Evolutionary conservation across 2,797 vertebrate species (phyloP).

Genomic region (Diplodus sargus): DNA sequence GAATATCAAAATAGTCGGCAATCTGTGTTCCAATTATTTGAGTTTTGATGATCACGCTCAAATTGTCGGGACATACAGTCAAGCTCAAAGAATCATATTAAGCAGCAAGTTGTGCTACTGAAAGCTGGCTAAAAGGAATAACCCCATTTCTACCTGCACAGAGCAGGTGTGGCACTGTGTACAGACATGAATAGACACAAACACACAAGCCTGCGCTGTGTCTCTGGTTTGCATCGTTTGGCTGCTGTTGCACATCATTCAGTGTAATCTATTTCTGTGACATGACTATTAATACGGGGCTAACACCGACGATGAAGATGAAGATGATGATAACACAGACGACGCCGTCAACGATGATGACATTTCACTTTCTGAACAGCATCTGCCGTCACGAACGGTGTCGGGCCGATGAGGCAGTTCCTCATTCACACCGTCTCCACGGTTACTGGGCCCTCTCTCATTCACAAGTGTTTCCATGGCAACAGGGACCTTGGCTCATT

Average conservation of each 20-base stretch:
- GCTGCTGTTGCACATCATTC: not conserved
- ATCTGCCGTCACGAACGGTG: slow-evolving; percentile 77
- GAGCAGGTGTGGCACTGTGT: not conserved
- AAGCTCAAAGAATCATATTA: slow-evolving; percentile 20
- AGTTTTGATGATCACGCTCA: not conserved
- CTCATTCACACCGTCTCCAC: slow-evolving; percentile 91
- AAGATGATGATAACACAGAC: not conserved
- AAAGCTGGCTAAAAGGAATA: not conserved
- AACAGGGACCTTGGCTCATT: slow-evolving; percentile 89
- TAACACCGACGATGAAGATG: not conserved
- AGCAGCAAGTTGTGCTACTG: slow-evolving; percentile 6
- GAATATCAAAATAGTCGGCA: no score
- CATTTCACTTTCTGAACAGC: slow-evolving; percentile 54
- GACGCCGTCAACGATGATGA: not conserved
- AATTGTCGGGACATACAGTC: not conserved
- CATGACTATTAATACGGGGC: not conserved
- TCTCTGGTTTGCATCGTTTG: not conserved
- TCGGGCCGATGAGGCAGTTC: slow-evolving; percentile 86
- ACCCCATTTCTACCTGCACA: not conserved
- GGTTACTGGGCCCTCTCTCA: slow-evolving; percentile 89
- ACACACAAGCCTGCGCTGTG: not conserved
- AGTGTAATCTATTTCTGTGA: not conserved
- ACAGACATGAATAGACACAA: not conserved
- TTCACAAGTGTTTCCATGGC: slow-evolving; percentile 93
- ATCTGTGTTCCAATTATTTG: no score